These are phyloP conservation scores for Sarcophaga variegata DNA, from an alignment of 2,888 invertebrate species.

Conservation along the genomic window DNA sequence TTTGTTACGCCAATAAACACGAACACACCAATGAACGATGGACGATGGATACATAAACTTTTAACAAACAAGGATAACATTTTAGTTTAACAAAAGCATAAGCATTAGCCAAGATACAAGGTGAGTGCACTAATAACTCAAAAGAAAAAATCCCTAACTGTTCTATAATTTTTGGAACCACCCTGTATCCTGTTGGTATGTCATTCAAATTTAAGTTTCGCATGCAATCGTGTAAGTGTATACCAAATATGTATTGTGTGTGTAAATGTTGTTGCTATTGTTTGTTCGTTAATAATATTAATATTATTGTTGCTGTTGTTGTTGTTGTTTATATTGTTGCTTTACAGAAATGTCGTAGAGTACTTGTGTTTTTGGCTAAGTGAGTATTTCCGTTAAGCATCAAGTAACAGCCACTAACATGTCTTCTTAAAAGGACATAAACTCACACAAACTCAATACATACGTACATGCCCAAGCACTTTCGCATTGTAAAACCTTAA, in stretches of 20 bases:
- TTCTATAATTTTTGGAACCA: too few species aligned
- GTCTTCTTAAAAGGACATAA: slow-evolving; percentile 41
- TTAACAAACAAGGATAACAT: slow-evolving; percentile 5
- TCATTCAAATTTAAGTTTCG: too few species aligned
- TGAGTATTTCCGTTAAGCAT: slow-evolving; percentile 64
- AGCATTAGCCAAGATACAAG: too few species aligned
- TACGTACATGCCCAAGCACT: not conserved
- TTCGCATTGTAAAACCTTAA: not conserved
- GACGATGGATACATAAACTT: not conserved
- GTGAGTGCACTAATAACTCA: too few species aligned
- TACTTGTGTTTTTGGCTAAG: slow-evolving; percentile 46
- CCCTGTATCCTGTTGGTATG: too few species aligned
- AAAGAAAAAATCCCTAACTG: too few species aligned
- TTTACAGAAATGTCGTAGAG: slow-evolving; percentile 14
- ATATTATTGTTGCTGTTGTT: slow-evolving; percentile 16
- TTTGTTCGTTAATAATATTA: slow-evolving; percentile 11
- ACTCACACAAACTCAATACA: not conserved
- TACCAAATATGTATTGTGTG: not conserved
- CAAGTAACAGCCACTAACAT: slow-evolving; percentile 56
- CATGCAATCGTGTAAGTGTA: too few species aligned
- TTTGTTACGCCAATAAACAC: not conserved
- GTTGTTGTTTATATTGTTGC: not conserved
- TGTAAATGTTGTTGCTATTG: slow-evolving; percentile 11
- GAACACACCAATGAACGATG: not conserved
- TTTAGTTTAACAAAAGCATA: slow-evolving; percentile 5